These are phyloP conservation scores for Drosophila multiciliata DNA, from an alignment of 2,888 invertebrate species.

Conservation along the genomic window DNA sequence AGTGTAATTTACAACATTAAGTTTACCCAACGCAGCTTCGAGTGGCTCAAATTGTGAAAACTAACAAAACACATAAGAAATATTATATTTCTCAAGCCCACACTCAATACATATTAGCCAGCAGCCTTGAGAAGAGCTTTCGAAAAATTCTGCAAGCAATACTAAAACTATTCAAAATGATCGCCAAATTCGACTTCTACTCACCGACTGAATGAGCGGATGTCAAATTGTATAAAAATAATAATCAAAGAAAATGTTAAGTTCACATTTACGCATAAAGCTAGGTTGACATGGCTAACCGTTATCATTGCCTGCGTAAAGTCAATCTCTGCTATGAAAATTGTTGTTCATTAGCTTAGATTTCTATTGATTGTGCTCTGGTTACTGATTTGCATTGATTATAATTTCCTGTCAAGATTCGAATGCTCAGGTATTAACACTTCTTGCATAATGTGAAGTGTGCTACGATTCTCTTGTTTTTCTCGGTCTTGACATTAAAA, in stretches of 20 bases:
- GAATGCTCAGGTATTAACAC: not conserved
- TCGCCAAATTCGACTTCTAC: constrained; percentile 5
- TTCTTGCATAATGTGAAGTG: not conserved
- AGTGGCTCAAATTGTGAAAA: constrained; percentile 12
- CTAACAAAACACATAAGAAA: constrained; percentile 10
- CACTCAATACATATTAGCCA: constrained; percentile 21
- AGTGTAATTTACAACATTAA: constrained; percentile 64
- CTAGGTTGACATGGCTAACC: constrained; percentile 8
- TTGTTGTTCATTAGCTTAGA: constrained; percentile 45
- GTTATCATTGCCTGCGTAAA: constrained; percentile 11
- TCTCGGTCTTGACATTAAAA: not conserved
- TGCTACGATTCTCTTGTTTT: not conserved
- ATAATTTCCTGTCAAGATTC: constrained; percentile 31
- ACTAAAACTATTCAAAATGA: constrained; percentile 12
- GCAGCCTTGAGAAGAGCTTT: constrained; percentile 34
- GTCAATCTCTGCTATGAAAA: constrained; percentile 38
- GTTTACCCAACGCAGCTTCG: constrained; percentile 23
- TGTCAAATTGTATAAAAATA: constrained; percentile 30
- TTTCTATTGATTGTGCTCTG: constrained; percentile 48
- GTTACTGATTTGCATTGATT: constrained; percentile 39
- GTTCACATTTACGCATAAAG: constrained; percentile 5
- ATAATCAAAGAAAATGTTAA: constrained; percentile 25
- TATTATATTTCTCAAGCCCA: constrained; percentile 29
- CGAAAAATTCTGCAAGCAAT: constrained; percentile 1
- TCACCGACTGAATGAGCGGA: constrained; percentile 17